Percentiles rank a stretch among this genome's conserved stretches.
Conservation (phyloP, 1,140 invertebrate genomes). For the Pemphigus obesinymphae region DNA sequence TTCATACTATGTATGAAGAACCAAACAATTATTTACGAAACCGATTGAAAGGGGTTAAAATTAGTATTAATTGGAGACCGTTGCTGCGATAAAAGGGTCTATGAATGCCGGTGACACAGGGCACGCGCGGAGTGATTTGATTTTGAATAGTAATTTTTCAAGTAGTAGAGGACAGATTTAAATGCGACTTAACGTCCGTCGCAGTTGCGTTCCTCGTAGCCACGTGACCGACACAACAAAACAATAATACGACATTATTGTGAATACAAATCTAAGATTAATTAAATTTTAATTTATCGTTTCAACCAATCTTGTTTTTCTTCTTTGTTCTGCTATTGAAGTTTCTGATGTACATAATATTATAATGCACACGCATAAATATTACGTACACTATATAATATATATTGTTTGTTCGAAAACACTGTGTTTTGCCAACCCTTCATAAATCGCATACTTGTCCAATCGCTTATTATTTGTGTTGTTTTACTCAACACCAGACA, state of each 20-base stretch:
- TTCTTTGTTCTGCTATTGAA: not conserved
- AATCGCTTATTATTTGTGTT: not conserved
- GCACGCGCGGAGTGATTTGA: constrained; percentile 15
- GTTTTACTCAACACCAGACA: not conserved
- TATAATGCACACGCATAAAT: not conserved
- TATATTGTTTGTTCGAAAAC: not conserved
- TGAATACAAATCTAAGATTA: constrained; percentile 24
- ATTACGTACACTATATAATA: not conserved
- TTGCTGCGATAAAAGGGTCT: not conserved
- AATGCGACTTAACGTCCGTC: constrained; percentile 37
- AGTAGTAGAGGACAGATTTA: constrained; percentile 27
- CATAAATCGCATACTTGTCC: not conserved
- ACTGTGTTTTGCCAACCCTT: not conserved
- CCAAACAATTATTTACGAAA: no score
- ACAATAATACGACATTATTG: not conserved
- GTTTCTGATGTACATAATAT: not conserved
- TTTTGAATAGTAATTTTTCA: constrained; percentile 32
- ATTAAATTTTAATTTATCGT: constrained; percentile 21
- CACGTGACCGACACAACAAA: constrained; percentile 29
- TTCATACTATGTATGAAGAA: no score
- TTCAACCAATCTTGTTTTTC: constrained; percentile 8
- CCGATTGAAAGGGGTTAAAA: constrained; percentile 26
- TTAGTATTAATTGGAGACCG: constrained; percentile 32
- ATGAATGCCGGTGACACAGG: constrained; percentile 27
- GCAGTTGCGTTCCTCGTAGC: not conserved